Conservation (phyloP, 2,888 invertebrate genomes). For the Lottia gigantea region DNA sequence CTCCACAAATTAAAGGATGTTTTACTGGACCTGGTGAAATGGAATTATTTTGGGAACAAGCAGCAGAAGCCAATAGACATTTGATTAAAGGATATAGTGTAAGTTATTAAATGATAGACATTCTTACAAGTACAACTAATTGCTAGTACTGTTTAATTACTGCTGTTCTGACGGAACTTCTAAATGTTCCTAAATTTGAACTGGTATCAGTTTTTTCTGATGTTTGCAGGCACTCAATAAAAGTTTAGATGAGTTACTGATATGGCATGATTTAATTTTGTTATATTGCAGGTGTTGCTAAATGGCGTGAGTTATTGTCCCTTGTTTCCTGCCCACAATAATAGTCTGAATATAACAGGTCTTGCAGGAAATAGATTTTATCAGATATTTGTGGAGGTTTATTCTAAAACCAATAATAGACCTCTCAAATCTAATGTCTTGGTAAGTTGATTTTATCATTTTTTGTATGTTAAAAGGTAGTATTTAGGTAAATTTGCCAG, state of each 20-base stretch:
- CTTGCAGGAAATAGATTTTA: conserved; percentile 65
- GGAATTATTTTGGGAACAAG: conserved; percentile 66
- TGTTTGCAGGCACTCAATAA: too few species aligned
- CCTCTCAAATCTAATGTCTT: conserved; percentile 64
- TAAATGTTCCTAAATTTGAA: too few species aligned
- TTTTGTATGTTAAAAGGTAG: neutral
- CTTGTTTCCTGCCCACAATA: conserved; percentile 59
- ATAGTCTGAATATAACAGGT: conserved; percentile 61
- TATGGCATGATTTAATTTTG: too few species aligned
- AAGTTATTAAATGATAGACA: neutral
- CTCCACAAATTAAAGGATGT: conserved; percentile 60
- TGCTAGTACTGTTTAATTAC: too few species aligned
- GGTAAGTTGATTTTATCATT: conserved; percentile 41
- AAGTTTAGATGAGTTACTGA: too few species aligned
- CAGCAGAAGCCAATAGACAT: conserved; percentile 30
- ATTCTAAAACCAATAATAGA: conserved; percentile 51
- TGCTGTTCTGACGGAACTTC: too few species aligned
- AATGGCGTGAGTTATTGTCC: conserved; percentile 66
- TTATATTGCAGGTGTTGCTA: conserved; percentile 54
- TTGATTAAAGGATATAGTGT: conserved; percentile 32
- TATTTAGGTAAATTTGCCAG: neutral
- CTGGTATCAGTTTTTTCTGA: too few species aligned
- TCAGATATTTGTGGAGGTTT: conserved; percentile 59
- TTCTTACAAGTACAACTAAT: too few species aligned
- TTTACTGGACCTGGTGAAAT: conserved; percentile 63